Evolutionary conservation across 2,888 invertebrate species (phyloP).

Genomic region (Sipunculus nudus): DNA sequence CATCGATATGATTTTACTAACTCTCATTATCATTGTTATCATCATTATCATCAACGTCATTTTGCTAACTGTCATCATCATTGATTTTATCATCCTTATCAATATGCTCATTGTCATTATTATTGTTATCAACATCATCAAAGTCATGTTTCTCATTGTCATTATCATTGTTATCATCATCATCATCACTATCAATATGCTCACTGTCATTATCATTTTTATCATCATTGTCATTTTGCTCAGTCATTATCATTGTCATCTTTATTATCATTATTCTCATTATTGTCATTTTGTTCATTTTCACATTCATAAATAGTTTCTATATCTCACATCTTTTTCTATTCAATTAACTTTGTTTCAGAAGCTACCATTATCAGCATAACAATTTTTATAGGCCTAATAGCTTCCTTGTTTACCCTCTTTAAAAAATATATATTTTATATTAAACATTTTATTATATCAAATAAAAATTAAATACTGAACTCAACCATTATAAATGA

Average conservation of each 20-base stretch:
- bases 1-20: neutral
- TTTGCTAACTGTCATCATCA: neutral
- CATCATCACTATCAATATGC: slow-evolving; percentile 1
- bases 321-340: too few relatives aligned
- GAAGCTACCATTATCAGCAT: too few relatives aligned
- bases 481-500: too few relatives aligned
- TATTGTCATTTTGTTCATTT: slow-evolving; percentile 12
- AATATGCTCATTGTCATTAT: neutral
- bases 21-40: slow-evolving; percentile 6
- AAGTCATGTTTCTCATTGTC: neutral
- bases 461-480: too few relatives aligned
- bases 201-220: slow-evolving; percentile 15
- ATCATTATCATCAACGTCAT: slow-evolving; percentile 5
- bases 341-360: too few relatives aligned
- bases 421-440: too few relatives aligned
- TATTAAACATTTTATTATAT: too few relatives aligned
- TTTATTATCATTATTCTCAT: slow-evolving; percentile 12
- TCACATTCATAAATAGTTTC: too few relatives aligned
- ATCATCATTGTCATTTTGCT: slow-evolving; percentile 15
- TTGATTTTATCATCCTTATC: neutral
- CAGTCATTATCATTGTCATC: slow-evolving; percentile 12
- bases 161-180: slow-evolving; percentile 5
- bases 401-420: too few relatives aligned
- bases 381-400: too few relatives aligned
- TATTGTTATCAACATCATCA: neutral